Percentiles rank a stretch among this genome's conserved stretches.
phyloP scores from a whole-genome alignment of 2,113 vertebrate species.

The Donacobius atricapilla region DNA sequence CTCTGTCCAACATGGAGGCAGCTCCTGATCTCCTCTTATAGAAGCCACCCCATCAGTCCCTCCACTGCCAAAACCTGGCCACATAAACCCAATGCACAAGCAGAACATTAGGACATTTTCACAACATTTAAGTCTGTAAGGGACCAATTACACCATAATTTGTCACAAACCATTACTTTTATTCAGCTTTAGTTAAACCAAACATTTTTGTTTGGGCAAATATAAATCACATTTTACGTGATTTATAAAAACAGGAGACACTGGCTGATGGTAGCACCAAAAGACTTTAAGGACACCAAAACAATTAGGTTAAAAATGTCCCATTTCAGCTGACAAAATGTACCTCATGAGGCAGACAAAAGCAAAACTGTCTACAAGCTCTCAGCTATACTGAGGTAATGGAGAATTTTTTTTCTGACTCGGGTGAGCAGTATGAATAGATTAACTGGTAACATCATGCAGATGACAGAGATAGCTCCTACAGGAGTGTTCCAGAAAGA shows the following conservation, averaged over 20 bases:
- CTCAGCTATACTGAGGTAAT: not conserved
- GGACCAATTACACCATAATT: not conserved
- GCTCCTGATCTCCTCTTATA: not conserved
- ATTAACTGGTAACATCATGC: not conserved
- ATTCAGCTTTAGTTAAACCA: not conserved
- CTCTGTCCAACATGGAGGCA: accelerated
- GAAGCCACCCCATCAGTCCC: not conserved
- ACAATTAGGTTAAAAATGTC: not conserved
- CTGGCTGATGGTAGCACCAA: not conserved
- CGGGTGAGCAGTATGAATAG: not conserved
- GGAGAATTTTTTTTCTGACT: not conserved
- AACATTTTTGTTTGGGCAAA: not conserved
- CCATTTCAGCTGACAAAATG: not conserved
- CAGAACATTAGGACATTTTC: not conserved
- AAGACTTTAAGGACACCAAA: not conserved
- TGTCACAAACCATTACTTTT: not conserved
- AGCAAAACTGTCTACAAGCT: not conserved
- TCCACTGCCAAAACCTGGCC: not conserved
- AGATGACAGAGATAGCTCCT: not conserved
- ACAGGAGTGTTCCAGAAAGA: not conserved
- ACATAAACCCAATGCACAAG: not conserved
- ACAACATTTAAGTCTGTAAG: not conserved
- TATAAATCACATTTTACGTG: not conserved
- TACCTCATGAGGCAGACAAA: not conserved
- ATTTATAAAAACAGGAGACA: not conserved